These are phyloP conservation scores for Pelagia noctiluca DNA, from an alignment of 30 jellyfish, hydroid and myxozoan genomes.

Conservation along the genomic window DNA sequence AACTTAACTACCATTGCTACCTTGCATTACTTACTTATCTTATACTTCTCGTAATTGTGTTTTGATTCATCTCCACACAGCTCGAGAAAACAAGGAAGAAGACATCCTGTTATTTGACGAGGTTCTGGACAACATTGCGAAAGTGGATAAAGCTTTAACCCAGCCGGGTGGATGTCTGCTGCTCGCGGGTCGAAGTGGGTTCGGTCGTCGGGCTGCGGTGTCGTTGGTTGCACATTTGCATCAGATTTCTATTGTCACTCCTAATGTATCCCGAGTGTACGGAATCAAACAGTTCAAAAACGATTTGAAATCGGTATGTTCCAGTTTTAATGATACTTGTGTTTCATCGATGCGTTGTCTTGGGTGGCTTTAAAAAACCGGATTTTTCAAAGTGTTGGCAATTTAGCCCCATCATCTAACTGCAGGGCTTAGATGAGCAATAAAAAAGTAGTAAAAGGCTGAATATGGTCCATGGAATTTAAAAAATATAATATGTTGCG, in stretches of 20 bases:
- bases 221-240: slow-evolving; percentile 95
- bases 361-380: no score
- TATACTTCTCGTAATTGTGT: not conserved
- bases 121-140: slow-evolving; percentile 83
- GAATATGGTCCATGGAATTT: no score
- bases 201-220: slow-evolving; percentile 87
- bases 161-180: slow-evolving; percentile 95
- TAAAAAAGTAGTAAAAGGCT: no score
- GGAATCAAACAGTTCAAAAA: slow-evolving; percentile 81
- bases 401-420: no score
- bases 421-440: no score
- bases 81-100: slow-evolving; percentile 90
- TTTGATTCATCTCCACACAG: slow-evolving; percentile 62
- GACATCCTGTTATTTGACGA: slow-evolving; percentile 82
- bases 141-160: slow-evolving; percentile 73
- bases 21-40: no score
- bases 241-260: slow-evolving; percentile 80
- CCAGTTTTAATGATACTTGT: no score
- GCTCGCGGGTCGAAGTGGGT: slow-evolving; percentile 96
- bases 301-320: slow-evolving; percentile 85
- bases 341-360: no score
- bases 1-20: no score
- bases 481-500: no score
- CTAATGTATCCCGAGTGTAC: slow-evolving; percentile 86
- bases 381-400: no score